phyloP scores from a whole-genome alignment of 2,113 vertebrate genomes.

The Prinia subflava region DNA sequence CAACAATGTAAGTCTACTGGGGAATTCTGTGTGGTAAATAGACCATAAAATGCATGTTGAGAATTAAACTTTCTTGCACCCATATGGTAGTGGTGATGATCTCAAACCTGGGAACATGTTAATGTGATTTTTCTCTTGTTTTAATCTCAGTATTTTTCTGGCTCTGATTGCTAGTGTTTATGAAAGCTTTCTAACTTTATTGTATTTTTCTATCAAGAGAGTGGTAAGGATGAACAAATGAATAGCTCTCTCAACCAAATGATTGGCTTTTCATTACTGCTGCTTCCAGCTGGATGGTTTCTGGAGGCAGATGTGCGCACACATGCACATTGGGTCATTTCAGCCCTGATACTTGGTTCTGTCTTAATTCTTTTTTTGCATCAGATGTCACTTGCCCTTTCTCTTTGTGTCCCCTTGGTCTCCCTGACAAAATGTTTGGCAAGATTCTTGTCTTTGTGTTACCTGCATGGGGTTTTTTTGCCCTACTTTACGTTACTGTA shows the following conservation, averaged over 20 bases:
- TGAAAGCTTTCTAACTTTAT: neutral
- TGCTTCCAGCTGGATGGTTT: neutral
- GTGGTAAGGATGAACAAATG: neutral
- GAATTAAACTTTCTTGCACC: neutral
- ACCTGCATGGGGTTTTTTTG: neutral
- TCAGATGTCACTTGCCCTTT: neutral
- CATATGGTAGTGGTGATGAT: neutral
- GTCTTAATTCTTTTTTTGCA: neutral
- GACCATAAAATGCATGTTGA: neutral
- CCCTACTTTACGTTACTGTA: neutral
- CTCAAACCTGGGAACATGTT: neutral
- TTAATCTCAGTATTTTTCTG: neutral
- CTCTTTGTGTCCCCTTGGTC: neutral
- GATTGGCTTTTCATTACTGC: neutral
- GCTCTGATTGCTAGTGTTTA: neutral
- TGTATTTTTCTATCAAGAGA: neutral
- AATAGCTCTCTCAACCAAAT: neutral
- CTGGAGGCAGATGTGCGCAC: neutral
- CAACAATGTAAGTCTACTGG: slow-evolving; percentile 87
- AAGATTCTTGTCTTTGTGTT: neutral
- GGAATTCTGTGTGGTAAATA: neutral
- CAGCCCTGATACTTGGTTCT: neutral
- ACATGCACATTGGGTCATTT: neutral
- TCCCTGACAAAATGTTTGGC: neutral
- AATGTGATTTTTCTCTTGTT: neutral